Evolutionary conservation across 2,888 invertebrate genomes (phyloP), one percentile per base, ranked within the genome.

Genomic region (Arge pagana): DNA sequence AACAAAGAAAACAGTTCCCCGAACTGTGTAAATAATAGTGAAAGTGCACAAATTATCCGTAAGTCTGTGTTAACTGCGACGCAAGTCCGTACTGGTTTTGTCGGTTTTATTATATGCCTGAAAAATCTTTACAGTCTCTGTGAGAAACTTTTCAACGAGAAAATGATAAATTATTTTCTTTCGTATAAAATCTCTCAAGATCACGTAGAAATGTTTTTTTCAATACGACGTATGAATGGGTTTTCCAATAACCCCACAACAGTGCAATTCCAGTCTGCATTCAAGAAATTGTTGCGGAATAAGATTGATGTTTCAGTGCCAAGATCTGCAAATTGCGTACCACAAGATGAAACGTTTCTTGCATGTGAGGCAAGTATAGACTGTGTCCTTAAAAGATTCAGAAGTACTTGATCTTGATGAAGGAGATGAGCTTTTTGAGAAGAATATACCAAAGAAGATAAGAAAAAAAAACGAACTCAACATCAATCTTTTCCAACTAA

Each of bases 1-100:
- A 36, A 53, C 21, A 50, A 37, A 30, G 19, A 50, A 53, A 36
- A 53, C 24, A 42, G 11, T 7, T 8, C 3, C 13, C n/a, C 6
- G 33, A 23, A 11, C 16, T 13, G 35, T 6, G 26, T 18, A 31
- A 18, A 40, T 24, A 39, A 35, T 35, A 1, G 2, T 36, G 3
- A 16, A 5, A 19, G 15, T 8, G 8, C 10, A 3, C 10, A 36
- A 36, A 16, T 28, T 1, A 18, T 50, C 3, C 41, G 39, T 3
- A 53, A 43, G 23, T 33, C 39, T 21, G 53, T 56, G 6, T 7
- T 54, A 3, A 23, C 43, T 13, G 7, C 16, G 16, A 7, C 4
- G n/a, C n/a, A 10, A 10, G 48, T 48, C 16, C 18, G 16, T 19
- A 37, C n/a, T 1, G 36, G 36, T 6, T 36, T 36, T 16, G 13